phyloP scores from a whole-genome alignment of 1,140 invertebrate species.

The Neotoxoptera formosana region DNA sequence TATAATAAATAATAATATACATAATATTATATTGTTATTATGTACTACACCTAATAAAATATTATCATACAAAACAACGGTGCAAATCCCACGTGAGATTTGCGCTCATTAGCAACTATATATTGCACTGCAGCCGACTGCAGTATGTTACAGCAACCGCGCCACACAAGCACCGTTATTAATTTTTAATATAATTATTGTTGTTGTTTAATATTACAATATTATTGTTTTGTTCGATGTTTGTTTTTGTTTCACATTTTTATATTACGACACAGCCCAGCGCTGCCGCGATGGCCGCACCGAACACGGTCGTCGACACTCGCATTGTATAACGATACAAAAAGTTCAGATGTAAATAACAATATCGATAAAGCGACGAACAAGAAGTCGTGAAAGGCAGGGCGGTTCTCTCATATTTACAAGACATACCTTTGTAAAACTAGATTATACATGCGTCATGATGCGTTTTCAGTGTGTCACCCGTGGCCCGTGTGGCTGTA shows the following conservation, averaged over 20 bases:
- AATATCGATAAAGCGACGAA: neutral
- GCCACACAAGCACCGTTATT: neutral
- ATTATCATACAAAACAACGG: neutral
- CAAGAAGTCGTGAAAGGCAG: neutral
- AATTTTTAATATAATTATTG: neutral
- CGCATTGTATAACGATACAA: neutral
- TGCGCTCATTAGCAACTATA: neutral
- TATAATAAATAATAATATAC: neutral
- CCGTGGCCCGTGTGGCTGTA: neutral
- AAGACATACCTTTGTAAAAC: neutral
- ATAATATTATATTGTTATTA: neutral
- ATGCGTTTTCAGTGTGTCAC: neutral
- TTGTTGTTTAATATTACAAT: neutral
- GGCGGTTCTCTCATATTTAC: neutral
- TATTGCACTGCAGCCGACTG: too few relatives aligned
- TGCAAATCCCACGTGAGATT: slow-evolving; percentile 19
- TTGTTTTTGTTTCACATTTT: neutral
- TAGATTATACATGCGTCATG: neutral
- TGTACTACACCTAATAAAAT: neutral
- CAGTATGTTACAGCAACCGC: neutral
- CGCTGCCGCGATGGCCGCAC: neutral
- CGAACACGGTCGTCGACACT: neutral
- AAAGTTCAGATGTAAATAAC: neutral
- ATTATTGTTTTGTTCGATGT: neutral
- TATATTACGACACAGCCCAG: neutral